These are phyloP conservation scores for Chrysochloris asiatica DNA, from an alignment of 2,113 vertebrate genomes.

Conservation along the genomic window DNA sequence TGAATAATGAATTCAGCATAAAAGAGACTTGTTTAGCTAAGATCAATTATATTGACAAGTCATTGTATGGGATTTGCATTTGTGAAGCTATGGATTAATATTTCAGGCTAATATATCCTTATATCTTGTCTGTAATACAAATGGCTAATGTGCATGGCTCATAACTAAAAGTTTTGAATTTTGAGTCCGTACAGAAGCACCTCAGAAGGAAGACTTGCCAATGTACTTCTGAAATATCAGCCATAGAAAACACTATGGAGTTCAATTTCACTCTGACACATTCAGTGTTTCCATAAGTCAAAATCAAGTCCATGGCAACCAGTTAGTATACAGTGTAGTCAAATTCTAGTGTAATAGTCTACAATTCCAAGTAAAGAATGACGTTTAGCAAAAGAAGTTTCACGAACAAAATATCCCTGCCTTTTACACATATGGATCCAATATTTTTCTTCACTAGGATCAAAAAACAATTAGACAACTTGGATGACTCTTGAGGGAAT, in stretches of 20 bases:
- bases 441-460: neutral
- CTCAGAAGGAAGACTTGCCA: neutral
- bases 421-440: neutral
- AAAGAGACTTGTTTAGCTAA: neutral
- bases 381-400: neutral
- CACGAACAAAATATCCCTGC: neutral
- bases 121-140: neutral
- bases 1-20: constrained; percentile 13
- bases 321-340: neutral
- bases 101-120: constrained; percentile 11
- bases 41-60: neutral
- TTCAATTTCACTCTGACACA: neutral
- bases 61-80: neutral
- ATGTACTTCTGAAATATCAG: neutral
- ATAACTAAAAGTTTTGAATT: neutral
- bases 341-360: neutral
- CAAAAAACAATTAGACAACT: neutral
- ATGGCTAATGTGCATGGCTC: neutral
- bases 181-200: neutral
- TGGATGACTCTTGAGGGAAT: neutral
- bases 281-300: neutral
- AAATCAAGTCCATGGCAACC: neutral
- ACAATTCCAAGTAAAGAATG: constrained; percentile 1
- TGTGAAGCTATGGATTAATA: neutral
- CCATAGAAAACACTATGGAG: neutral